A percentile compares a stretch with the other conserved stretches of the same genome.
These are phyloP conservation scores for Drosophila greeni DNA, from an alignment of 2,888 invertebrate genomes.

Conservation along the genomic window DNA sequence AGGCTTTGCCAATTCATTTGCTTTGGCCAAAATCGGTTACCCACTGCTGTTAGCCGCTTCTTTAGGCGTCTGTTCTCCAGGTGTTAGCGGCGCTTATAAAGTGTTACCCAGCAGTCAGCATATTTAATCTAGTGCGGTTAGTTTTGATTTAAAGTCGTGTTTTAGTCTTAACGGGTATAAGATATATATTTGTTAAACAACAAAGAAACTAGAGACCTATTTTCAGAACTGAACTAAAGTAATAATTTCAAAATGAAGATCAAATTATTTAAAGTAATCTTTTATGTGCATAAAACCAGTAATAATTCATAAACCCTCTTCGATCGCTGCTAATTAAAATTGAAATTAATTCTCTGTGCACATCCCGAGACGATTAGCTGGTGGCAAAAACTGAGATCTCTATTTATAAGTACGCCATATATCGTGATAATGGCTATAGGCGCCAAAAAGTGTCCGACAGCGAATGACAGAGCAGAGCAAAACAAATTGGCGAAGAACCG, in stretches of 20 bases:
- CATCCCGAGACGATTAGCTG: conserved; percentile 1
- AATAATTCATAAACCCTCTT: neutral
- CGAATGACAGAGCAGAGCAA: conserved; percentile 32
- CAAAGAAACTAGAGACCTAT: neutral
- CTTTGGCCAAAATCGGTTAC: conserved; percentile 34
- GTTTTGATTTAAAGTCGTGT: neutral
- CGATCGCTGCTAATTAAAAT: neutral
- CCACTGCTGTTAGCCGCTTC: conserved; percentile 27
- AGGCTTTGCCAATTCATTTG: conserved; percentile 40
- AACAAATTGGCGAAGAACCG: conserved; percentile 41
- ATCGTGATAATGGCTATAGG: conserved; percentile 21
- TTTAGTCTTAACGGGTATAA: neutral
- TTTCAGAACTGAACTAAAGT: neutral
- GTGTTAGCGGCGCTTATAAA: conserved; percentile 1
- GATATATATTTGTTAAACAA: neutral
- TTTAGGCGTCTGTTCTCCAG: conserved; percentile 3
- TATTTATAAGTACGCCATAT: conserved; percentile 26
- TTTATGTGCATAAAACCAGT: neutral
- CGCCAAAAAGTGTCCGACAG: conserved; percentile 37
- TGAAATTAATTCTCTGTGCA: conserved; percentile 12
- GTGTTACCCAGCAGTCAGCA: conserved; percentile 6
- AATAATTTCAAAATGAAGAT: neutral
- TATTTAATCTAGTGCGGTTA: conserved; percentile 5
- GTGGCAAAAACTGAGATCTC: conserved; percentile 23
- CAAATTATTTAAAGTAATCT: neutral